Evolutionary conservation across 2,113 vertebrate species (phyloP).

Genomic region (Petroica traversi): DNA sequence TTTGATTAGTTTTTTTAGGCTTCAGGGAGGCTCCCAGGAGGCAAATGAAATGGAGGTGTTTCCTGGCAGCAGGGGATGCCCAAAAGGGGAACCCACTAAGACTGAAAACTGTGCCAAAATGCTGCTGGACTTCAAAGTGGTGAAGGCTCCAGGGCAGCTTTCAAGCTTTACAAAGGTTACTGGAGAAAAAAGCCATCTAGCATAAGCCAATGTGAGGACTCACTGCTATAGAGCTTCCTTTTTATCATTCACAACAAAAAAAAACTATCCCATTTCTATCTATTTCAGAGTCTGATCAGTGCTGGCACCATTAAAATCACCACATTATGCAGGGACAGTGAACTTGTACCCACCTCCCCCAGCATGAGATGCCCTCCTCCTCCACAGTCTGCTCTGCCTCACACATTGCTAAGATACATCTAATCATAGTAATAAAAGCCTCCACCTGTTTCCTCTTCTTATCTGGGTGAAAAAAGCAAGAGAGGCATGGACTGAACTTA

Average conservation of each 20-base stretch:
- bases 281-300: background rate
- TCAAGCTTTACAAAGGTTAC: background rate
- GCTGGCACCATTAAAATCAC: background rate
- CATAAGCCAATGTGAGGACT: background rate
- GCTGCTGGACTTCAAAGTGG: background rate
- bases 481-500: background rate
- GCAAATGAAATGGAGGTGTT: background rate
- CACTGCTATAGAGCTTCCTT: background rate
- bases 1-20: too few species aligned
- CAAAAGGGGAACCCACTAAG: background rate
- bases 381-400: background rate
- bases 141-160: background rate
- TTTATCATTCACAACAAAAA: background rate
- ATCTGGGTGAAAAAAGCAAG: background rate
- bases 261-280: fast-evolving
- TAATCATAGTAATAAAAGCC: background rate
- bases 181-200: background rate
- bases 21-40: background rate
- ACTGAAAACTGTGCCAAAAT: background rate
- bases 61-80: background rate
- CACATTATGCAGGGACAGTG: background rate
- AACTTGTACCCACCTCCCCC: background rate
- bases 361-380: background rate
- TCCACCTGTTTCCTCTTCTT: conserved; percentile 1
- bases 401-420: background rate